Conservation (phyloP, 2,113 vertebrate genomes). For the Notiomystis cincta region DNA sequence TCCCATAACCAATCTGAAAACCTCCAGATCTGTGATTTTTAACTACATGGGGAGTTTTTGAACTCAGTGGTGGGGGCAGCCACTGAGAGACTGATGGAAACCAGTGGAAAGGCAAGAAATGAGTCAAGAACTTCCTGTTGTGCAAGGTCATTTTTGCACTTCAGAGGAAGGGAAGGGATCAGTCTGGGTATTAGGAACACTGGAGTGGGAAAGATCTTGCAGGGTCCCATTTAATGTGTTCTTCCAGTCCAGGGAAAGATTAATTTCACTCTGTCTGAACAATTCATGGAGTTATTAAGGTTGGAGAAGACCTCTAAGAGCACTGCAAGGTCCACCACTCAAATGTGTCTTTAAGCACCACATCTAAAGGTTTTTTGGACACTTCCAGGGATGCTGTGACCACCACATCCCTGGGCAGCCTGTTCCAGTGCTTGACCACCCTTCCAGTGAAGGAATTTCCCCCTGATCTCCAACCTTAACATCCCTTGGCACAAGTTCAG, state of each 20-base stretch:
- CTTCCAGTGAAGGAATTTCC: background rate
- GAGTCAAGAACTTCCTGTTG: background rate
- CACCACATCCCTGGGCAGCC: background rate
- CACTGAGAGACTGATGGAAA: background rate
- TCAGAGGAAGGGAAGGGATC: background rate
- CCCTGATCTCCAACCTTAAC: background rate
- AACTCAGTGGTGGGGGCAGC: background rate
- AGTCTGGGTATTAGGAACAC: background rate
- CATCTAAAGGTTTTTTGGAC: background rate
- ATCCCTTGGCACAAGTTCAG: background rate
- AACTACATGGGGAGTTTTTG: background rate
- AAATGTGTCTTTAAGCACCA: background rate
- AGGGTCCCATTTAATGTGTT: background rate
- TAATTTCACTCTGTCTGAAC: background rate
- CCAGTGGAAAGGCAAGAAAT: background rate
- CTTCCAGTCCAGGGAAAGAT: background rate
- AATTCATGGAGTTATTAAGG: background rate
- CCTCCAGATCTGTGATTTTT: background rate
- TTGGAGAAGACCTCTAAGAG: background rate
- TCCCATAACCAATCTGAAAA: background rate
- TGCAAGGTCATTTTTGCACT: background rate
- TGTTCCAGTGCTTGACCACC: background rate
- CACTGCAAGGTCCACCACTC: background rate
- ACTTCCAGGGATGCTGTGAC: background rate
- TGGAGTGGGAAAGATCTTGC: background rate